Evolutionary conservation across 2,888 invertebrate species (phyloP), one percentile per base, ranked within the genome.

Genomic region (Mamestra brassicae): DNA sequence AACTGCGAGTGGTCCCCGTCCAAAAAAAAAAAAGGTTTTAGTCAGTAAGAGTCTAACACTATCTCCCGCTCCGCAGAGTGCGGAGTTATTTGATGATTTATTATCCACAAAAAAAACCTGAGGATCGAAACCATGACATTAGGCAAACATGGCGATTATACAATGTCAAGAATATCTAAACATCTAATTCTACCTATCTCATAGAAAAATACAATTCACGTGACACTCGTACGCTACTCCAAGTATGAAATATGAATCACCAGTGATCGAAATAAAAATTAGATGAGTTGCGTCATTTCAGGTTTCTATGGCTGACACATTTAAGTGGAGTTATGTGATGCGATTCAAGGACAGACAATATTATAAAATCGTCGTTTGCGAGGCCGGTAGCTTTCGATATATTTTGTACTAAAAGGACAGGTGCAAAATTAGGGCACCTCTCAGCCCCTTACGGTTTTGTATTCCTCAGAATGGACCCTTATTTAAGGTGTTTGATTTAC

Each of bases 171-270:
- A n/a, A n/a, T 7, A 13, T 34, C 34, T 34, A 6, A 34, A 13
- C 57, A 34, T 13, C 34, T 34, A 13, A 34, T 57, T 34, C 5
- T 34, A 57, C 2, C 13, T 34, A 4, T 13, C 13, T 62, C n/a
- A 62, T 7, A 15, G 4, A 13, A 13, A 64, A 36, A 3, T 5
- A 50, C 26, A 5, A 6, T 45, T 13, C 64, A 64, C 50, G 50
- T 36, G 64, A 42, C 26, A 26, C 4, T 13, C 0, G 11, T 6
- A 8, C 13, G 63, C 15, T 6, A 4, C 13, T 47, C 15, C 13
- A 15, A 6, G 63, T 38, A 38, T 7, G 13, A 52, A 60, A 54
- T 54, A 63, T 74, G 58, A 66, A 74, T 74, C 75, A 74, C 26
- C 26, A 4, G 0, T 13, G 17, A 26, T n/a, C 13, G 0, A 45